phyloP scores from a whole-genome alignment of 2,888 invertebrate genomes.

The Amitus sp. region DNA sequence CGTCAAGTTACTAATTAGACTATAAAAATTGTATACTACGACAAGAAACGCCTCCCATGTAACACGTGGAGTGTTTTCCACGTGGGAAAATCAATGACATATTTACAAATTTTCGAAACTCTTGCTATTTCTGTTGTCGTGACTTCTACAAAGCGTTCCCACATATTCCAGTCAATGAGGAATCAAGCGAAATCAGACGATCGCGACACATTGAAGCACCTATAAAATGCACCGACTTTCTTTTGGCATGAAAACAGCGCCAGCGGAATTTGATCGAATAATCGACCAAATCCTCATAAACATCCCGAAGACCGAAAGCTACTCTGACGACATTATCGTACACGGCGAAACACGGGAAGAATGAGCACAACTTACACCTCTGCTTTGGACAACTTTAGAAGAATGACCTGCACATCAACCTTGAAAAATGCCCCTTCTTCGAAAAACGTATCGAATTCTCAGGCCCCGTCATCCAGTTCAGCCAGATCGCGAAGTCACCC shows the following conservation, averaged over 20 bases:
- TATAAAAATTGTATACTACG: too few species aligned
- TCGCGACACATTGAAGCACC: slow-evolving; percentile 22
- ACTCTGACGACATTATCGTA: slow-evolving; percentile 23
- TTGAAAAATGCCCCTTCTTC: slow-evolving; percentile 15
- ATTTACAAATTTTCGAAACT: slow-evolving; percentile 11
- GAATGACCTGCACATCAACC: slow-evolving; percentile 14
- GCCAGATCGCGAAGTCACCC: slow-evolving; percentile 13
- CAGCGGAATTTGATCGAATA: slow-evolving; percentile 18
- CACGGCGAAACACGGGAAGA: slow-evolving; percentile 21
- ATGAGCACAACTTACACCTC: neutral
- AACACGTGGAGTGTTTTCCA: slow-evolving; percentile 16
- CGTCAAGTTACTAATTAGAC: too few species aligned
- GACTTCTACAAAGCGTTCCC: slow-evolving; percentile 20
- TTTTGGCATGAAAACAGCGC: slow-evolving; percentile 22
- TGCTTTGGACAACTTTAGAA: neutral
- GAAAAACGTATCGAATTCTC: slow-evolving; percentile 16
- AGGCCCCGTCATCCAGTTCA: slow-evolving; percentile 17
- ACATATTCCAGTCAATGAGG: slow-evolving; percentile 18
- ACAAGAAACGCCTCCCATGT: slow-evolving; percentile 11
- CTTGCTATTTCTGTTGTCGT: slow-evolving; percentile 13
- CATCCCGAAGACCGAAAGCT: slow-evolving; percentile 16
- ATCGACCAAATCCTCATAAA: slow-evolving; percentile 17
- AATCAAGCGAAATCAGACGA: slow-evolving; percentile 23
- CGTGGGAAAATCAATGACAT: slow-evolving; percentile 22
- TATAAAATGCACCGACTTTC: slow-evolving; percentile 15